These are phyloP conservation scores for Ethmia dodecea DNA, from an alignment of 2,888 invertebrate genomes.

Conservation along the genomic window DNA sequence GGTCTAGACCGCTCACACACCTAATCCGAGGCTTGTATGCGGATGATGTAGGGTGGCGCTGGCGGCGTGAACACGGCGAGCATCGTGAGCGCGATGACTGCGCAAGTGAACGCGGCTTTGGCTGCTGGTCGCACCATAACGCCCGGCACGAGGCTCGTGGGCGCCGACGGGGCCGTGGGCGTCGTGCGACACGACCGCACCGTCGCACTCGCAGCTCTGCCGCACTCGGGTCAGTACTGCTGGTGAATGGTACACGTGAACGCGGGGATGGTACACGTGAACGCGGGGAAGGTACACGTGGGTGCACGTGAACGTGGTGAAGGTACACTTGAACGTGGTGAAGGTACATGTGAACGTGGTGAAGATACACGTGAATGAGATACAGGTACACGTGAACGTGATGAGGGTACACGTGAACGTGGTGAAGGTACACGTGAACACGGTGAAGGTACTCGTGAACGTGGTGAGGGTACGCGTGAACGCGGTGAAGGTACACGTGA, in stretches of 20 bases:
- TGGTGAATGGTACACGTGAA: background rate
- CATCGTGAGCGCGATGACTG: conserved; percentile 73
- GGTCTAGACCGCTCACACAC: too few relatives aligned
- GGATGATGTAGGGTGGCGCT: conserved; percentile 33
- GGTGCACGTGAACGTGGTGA: conserved; percentile 81
- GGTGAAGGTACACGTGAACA: background rate
- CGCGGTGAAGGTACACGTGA: conserved; percentile 81
- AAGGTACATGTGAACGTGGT: background rate
- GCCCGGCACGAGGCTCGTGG: conserved; percentile 70
- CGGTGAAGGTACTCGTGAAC: background rate
- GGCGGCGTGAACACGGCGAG: conserved; percentile 41
- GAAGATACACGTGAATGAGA: background rate
- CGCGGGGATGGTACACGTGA: background rate
- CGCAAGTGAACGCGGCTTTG: conserved; percentile 80
- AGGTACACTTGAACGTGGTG: conserved; percentile 73
- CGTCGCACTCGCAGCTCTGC: conserved; percentile 74
- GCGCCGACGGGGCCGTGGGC: conserved; percentile 80
- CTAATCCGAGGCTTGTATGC: too few relatives aligned
- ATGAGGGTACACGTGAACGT: conserved; percentile 81
- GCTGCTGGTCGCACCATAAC: conserved; percentile 73
- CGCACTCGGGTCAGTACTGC: conserved; percentile 41
- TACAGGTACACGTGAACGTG: conserved; percentile 77
- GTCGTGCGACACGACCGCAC: conserved; percentile 81
- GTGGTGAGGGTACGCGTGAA: conserved; percentile 75
- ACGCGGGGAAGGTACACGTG: conserved; percentile 33